Evolutionary conservation across 1,140 invertebrate species (phyloP).

Genomic region (Drosophila insularis): DNA sequence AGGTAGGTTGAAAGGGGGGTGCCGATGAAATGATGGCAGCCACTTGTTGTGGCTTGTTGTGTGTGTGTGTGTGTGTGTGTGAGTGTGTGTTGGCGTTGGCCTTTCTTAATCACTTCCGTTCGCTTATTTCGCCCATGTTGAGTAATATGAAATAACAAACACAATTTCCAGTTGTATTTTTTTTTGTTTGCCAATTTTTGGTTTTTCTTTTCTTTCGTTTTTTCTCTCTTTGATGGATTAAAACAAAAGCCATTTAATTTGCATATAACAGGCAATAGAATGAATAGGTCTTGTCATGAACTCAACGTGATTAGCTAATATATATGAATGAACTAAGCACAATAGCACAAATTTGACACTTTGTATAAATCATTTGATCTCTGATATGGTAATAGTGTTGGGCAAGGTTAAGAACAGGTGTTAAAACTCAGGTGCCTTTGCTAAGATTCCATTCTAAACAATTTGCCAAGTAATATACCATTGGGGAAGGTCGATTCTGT

Average conservation of each 20-base stretch:
- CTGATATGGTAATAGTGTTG: background rate
- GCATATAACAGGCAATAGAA: slow-evolving; percentile 29
- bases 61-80: too few species aligned
- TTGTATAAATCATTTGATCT: background rate
- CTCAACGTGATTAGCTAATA: slow-evolving; percentile 6
- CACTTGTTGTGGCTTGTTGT: slow-evolving; percentile 25
- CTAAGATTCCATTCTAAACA: too few species aligned
- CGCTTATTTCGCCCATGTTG: slow-evolving; percentile 41
- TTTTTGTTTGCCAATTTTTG: slow-evolving; percentile 43
- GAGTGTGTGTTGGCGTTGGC: slow-evolving; percentile 19
- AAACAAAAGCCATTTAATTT: slow-evolving; percentile 40
- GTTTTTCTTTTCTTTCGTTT: background rate
- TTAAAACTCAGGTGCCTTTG: background rate
- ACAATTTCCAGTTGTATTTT: slow-evolving; percentile 14
- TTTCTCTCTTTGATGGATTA: slow-evolving; percentile 8
- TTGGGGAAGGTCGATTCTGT: too few species aligned
- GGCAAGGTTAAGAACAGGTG: background rate
- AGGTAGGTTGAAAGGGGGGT: background rate
- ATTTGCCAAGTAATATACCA: too few species aligned
- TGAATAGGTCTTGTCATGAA: background rate
- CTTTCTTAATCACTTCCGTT: slow-evolving; percentile 76
- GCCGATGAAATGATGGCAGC: background rate
- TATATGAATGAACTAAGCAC: slow-evolving; percentile 32
- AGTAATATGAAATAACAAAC: slow-evolving; percentile 52
- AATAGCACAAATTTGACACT: slow-evolving; percentile 9